Percentiles rank a stretch among this genome's conserved stretches.
phyloP scores from a whole-genome alignment of 2,888 invertebrate species.

The Ichneumoninae sp. region DNA sequence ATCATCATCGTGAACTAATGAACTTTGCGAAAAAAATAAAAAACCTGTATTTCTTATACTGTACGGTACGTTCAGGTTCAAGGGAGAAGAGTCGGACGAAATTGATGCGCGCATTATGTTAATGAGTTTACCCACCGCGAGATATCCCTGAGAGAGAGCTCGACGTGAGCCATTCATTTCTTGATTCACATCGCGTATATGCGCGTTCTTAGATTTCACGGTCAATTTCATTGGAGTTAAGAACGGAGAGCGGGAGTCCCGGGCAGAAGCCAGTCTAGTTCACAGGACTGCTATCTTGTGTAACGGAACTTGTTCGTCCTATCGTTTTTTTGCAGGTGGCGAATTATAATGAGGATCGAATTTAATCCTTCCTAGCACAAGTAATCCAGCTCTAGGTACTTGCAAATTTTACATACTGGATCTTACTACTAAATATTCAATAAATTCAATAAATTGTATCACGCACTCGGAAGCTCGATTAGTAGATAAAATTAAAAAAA shows the following conservation, averaged over 20 bases:
- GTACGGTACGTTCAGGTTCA: conserved; percentile 21
- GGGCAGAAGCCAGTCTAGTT: neutral
- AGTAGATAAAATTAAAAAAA: neutral
- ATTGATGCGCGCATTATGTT: conserved; percentile 53
- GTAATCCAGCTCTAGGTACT: neutral
- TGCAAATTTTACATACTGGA: neutral
- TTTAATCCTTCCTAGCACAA: neutral
- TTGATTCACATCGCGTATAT: conserved; percentile 35
- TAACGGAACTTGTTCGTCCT: conserved; percentile 17
- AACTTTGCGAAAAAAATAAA: neutral
- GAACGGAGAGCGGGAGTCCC: neutral
- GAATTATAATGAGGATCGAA: conserved; percentile 15
- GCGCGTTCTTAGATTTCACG: conserved; percentile 39
- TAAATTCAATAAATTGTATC: neutral
- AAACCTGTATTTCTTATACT: neutral
- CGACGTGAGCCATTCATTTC: conserved; percentile 39
- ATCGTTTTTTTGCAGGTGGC: neutral
- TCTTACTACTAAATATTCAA: neutral
- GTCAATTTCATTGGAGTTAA: conserved; percentile 36
- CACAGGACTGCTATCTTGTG: conserved; percentile 4
- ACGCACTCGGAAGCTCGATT: neutral
- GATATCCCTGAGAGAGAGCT: conserved; percentile 11
- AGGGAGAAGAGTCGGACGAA: conserved; percentile 34
- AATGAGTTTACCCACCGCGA: conserved; percentile 40
- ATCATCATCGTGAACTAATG: neutral